Evolutionary conservation across 2,797 vertebrate species (phyloP).

Genomic region (Amblyopsis hoosieri): DNA sequence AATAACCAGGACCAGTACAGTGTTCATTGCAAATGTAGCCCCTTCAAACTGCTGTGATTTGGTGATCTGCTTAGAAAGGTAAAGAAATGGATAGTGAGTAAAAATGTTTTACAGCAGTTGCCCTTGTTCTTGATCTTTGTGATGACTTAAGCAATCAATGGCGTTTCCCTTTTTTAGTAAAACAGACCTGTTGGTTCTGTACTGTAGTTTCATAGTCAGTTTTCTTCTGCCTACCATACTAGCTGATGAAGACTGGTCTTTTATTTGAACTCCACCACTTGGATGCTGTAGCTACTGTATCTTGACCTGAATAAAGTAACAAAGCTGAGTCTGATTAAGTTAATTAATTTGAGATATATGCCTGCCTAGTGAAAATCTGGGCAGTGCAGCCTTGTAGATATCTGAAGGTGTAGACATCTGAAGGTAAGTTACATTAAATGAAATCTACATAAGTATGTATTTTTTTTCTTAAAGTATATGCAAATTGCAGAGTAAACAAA

Average conservation of each 20-base stretch:
- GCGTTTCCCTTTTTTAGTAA: constrained; percentile 30
- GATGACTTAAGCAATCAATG: constrained; percentile 40
- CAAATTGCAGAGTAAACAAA: too few species aligned
- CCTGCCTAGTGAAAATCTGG: too few species aligned
- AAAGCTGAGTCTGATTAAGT: constrained; percentile 27
- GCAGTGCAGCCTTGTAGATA: too few species aligned
- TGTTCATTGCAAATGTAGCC: constrained; percentile 39
- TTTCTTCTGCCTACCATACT: constrained; percentile 28
- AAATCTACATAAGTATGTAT: too few species aligned
- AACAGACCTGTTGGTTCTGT: constrained; percentile 13
- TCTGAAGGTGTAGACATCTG: too few species aligned
- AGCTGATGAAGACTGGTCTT: constrained; percentile 63
- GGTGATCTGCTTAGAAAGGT: constrained; percentile 26
- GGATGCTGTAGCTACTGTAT: constrained; percentile 75
- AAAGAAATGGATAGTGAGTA: background rate
- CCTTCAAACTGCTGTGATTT: constrained; percentile 12
- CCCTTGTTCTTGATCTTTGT: constrained; percentile 52
- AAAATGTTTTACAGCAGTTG: constrained; percentile 6
- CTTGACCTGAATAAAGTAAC: constrained; percentile 80
- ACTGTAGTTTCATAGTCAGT: constrained; percentile 27
- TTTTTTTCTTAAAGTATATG: too few species aligned
- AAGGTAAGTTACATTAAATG: too few species aligned
- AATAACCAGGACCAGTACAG: constrained; percentile 42
- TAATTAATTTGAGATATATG: background rate
- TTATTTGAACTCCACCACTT: constrained; percentile 62